Evolutionary conservation across 2,888 invertebrate species (phyloP).

Genomic region (Erannis defoliaria): DNA sequence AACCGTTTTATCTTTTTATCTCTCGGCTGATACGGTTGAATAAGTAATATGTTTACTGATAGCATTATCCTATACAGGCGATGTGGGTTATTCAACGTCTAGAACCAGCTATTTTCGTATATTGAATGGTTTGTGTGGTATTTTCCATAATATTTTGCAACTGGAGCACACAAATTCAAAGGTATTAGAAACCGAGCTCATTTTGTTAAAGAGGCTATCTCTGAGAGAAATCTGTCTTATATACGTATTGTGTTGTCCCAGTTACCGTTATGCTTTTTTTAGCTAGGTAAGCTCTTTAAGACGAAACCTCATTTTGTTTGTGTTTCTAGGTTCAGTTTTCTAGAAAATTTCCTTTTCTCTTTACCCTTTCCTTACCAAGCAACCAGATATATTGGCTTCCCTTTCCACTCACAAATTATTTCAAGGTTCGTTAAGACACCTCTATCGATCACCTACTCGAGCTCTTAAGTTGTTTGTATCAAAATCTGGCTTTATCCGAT

Average conservation of each 20-base stretch:
- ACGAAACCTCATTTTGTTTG: not conserved
- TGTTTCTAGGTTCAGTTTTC: not conserved
- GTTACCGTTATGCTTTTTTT: not conserved
- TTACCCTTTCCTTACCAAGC: not conserved
- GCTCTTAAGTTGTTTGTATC: constrained; percentile 50
- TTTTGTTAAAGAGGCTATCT: not conserved
- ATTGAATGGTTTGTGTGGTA: constrained; percentile 32
- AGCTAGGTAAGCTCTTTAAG: too few relatives aligned
- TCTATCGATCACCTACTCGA: constrained; percentile 48
- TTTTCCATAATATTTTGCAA: constrained; percentile 41
- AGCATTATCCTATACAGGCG: constrained; percentile 48
- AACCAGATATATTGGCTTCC: too few relatives aligned
- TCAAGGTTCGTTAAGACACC: constrained; percentile 17
- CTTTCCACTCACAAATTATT: constrained; percentile 18
- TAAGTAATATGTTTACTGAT: constrained; percentile 64
- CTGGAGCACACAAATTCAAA: constrained; percentile 43
- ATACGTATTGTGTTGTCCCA: not conserved
- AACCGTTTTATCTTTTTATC: constrained; percentile 66
- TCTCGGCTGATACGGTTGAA: constrained; percentile 59
- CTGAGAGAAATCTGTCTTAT: not conserved
- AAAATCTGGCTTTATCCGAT: constrained; percentile 34
- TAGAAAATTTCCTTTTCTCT: not conserved
- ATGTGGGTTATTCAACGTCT: constrained; percentile 37
- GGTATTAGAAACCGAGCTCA: constrained; percentile 21
- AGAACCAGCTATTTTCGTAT: constrained; percentile 14